Evolutionary conservation across 2,113 vertebrate genomes (phyloP).

Genomic region (Sylvia atricapilla): DNA sequence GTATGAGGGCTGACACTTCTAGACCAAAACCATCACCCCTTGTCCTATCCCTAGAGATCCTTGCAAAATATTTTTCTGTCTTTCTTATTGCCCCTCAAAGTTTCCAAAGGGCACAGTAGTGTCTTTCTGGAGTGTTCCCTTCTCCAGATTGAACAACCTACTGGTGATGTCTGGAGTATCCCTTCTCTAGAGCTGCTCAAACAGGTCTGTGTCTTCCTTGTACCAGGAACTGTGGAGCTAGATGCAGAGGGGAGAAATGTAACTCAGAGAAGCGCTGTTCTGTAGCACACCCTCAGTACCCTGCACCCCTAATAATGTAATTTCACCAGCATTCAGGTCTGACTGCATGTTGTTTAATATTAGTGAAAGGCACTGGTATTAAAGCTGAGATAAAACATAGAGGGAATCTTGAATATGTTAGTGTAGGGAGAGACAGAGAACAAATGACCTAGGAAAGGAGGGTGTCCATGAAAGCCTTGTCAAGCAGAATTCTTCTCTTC

Average conservation of each 20-base stretch:
- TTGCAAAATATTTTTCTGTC: neutral
- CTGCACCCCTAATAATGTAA: neutral
- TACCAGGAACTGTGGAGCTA: rapidly evolving
- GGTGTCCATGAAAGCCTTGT: neutral
- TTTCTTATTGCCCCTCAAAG: neutral
- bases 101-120: neutral
- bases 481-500: neutral
- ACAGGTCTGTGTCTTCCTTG: neutral
- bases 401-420: neutral
- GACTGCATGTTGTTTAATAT: neutral
- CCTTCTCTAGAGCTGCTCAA: neutral
- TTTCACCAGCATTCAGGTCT: neutral
- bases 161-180: neutral
- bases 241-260: neutral
- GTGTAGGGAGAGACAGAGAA: neutral
- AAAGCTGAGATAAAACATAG: neutral
- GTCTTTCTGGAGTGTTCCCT: neutral
- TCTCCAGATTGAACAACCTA: neutral
- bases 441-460: neutral
- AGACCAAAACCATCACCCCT: neutral
- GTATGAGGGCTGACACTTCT: neutral
- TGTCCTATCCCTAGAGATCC: neutral
- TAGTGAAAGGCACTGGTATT: neutral
- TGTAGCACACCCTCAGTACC: neutral
- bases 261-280: neutral